Conservation (phyloP, 2,113 vertebrate species). For the Notarius quadriscutis region DNA sequence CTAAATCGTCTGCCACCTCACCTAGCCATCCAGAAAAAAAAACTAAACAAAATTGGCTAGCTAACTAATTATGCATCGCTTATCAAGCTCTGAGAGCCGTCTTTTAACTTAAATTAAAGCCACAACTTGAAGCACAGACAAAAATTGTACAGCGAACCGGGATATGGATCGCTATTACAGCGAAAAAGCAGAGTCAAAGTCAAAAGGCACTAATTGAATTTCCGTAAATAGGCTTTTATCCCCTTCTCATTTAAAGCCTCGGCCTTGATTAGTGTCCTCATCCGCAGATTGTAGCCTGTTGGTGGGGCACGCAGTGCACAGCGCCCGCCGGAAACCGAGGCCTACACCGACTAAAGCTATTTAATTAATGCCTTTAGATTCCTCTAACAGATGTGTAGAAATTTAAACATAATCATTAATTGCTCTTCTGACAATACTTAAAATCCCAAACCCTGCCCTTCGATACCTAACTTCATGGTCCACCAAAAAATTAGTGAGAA, state of each 20-base stretch:
- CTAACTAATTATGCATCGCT: conserved; percentile 67
- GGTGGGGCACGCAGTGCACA: conserved; percentile 64
- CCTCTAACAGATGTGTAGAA: conserved; percentile 72
- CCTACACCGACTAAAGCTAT: conserved; percentile 73
- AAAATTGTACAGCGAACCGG: neutral
- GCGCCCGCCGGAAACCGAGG: conserved; percentile 74
- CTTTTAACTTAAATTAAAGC: conserved; percentile 42
- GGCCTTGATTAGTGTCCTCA: conserved; percentile 71
- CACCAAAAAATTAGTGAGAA: conserved; percentile 60
- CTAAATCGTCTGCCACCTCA: conserved; percentile 71
- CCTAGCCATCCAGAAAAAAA: conserved; percentile 38
- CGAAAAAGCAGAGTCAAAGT: neutral
- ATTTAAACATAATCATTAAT: neutral
- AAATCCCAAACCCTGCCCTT: conserved; percentile 56
- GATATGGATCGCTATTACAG: neutral
- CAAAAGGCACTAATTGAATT: conserved; percentile 50
- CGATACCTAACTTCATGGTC: conserved; percentile 53
- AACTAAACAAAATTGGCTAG: conserved; percentile 60
- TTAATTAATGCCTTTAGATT: conserved; percentile 79
- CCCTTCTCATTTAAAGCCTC: conserved; percentile 59
- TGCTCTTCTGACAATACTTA: conserved; percentile 55
- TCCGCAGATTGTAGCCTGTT: conserved; percentile 65
- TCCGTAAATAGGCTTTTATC: conserved; percentile 46
- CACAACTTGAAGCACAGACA: neutral
- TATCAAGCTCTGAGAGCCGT: conserved; percentile 32